Evolutionary conservation across 2,888 invertebrate species (phyloP), one percentile per base, ranked within the genome.

Genomic region (Epirrita christyi): DNA sequence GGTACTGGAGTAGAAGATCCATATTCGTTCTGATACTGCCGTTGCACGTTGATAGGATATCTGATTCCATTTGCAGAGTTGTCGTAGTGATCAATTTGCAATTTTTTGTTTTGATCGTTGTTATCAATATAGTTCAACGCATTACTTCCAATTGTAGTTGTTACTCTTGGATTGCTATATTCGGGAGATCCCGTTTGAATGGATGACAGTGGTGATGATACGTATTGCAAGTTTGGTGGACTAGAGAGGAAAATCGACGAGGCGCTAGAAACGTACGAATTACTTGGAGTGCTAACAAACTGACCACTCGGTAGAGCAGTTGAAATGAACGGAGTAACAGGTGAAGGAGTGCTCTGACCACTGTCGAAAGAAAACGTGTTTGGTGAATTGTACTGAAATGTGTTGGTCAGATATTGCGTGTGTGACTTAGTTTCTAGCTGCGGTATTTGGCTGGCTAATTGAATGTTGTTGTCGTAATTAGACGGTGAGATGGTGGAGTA

Each of bases 61-160:
- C 87, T 81, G 0, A 90, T 73, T 6, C 89, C 89, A 64, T 84
- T 87, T 5, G 78, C 85, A 11, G 89, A 83, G 62, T 90, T 92
- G 63, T 92, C 88, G 57, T 87, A 92, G 70, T 90, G 89, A 64
- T 91, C 88, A 49, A 88, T 85, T 66, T 85, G 84, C 63, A 89
- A 78, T 59, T 85, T 85, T 67, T 88, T 87, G 63, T 73, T 81
- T 11, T 68, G 66, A 4, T 86, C 84, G 62, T 75, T 82, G 38
- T 57, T 79, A 10, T 86, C 84, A n/a, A n/a, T n/a, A 56, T 80
- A 88, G 56, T 66, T 78, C 6, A 75, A 61, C 1, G 70, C 66
- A 66, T 80, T 85, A 59, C 75, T 85, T 32, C 76, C 81, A 1
- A 78, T 66, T 0, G 85, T 86, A 14, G 85, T 75, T 11, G 83